Conservation (phyloP, 2,888 invertebrate species). For the Caenorhabditis drosophilae region DNA sequence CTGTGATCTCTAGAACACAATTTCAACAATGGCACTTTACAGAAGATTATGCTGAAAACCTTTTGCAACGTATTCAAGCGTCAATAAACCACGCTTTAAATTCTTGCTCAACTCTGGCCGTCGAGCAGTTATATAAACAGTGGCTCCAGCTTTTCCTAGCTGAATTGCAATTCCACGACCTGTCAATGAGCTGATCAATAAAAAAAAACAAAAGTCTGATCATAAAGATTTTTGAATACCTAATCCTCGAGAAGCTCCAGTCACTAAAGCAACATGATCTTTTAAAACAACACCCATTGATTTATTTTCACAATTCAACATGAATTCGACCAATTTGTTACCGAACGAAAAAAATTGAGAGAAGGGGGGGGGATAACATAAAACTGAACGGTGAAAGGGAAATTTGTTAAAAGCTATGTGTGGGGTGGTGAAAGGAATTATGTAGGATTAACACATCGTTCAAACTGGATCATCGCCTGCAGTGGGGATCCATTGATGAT, state of each 20-base stretch:
- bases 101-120: conserved; percentile 32
- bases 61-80: conserved; percentile 58
- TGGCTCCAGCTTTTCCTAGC: conserved; percentile 52
- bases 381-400: neutral
- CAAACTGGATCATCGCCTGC: too few species aligned
- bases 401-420: conserved; percentile 1
- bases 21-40: neutral
- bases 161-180: conserved; percentile 52
- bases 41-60: conserved; percentile 28
- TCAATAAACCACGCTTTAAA: conserved; percentile 36
- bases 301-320: neutral
- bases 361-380: neutral
- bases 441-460: too few species aligned
- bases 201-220: neutral
- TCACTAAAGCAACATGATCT: conserved; percentile 55
- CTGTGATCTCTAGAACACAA: conserved; percentile 59
- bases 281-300: conserved; percentile 31
- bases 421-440: too few species aligned
- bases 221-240: conserved; percentile 55
- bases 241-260: conserved; percentile 58
- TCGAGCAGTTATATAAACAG: conserved; percentile 55
- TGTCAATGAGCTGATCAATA: conserved; percentile 47
- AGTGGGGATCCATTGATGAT: too few species aligned
- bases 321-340: too few species aligned
- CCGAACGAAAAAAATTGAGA: too few species aligned